phyloP scores from a whole-genome alignment of 2,797 vertebrate genomes.

The Delichon dasypus region DNA sequence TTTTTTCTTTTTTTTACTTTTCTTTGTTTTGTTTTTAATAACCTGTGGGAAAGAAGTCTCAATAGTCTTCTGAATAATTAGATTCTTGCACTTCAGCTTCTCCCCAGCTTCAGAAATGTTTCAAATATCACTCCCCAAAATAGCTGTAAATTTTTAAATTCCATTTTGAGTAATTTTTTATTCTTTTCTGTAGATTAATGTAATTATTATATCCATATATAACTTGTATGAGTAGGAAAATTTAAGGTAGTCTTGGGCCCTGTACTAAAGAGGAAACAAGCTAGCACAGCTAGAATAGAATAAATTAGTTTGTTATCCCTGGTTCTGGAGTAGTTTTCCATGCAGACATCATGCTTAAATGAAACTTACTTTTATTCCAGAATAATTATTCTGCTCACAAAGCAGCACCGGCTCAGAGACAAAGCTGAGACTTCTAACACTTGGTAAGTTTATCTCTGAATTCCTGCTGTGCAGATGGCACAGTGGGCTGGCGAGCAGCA shows the following conservation, averaged over 20 bases:
- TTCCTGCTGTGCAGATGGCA: slow-evolving; percentile 66
- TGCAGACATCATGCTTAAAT: not conserved
- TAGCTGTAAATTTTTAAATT: not conserved
- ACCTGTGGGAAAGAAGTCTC: not conserved
- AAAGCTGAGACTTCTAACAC: slow-evolving; percentile 67
- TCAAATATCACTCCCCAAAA: not conserved
- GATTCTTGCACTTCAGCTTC: not conserved
- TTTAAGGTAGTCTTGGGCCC: not conserved
- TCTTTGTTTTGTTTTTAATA: not conserved
- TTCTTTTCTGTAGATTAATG: not conserved
- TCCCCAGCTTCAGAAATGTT: not conserved
- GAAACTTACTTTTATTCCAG: slow-evolving; percentile 26
- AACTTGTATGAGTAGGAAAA: not conserved
- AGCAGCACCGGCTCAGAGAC: slow-evolving; percentile 33
- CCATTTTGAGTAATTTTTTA: not conserved
- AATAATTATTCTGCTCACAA: slow-evolving; percentile 66
- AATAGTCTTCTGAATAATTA: not conserved
- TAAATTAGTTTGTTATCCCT: not conserved
- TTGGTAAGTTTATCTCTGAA: slow-evolving; percentile 54
- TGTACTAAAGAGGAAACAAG: not conserved
- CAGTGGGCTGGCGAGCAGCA: slow-evolving; percentile 64
- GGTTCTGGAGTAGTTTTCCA: not conserved
- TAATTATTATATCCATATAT: not conserved
- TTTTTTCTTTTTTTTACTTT: not conserved
- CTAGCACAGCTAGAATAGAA: not conserved